These are phyloP conservation scores for Atethmia centrago DNA, from an alignment of 2,888 invertebrate genomes.

Conservation along the genomic window DNA sequence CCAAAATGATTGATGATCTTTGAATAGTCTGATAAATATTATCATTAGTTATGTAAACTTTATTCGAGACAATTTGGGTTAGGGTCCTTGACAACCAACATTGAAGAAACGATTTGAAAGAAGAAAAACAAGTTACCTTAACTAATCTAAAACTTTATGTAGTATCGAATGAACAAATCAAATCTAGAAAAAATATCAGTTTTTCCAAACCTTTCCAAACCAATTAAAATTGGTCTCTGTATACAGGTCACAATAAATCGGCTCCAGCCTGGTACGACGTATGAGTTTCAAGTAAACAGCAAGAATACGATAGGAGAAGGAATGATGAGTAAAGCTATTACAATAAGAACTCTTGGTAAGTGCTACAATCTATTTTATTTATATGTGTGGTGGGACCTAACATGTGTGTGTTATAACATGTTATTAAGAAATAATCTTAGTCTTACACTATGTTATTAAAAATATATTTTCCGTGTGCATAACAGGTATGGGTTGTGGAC, in stretches of 20 bases:
- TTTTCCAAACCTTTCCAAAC: too few species aligned
- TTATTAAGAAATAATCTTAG: background rate
- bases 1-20: constrained; percentile 32
- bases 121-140: background rate
- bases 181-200: too few species aligned
- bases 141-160: too few species aligned
- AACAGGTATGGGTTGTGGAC: constrained; percentile 41
- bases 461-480: constrained; percentile 7
- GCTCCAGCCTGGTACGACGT: constrained; percentile 96
- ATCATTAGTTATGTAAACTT: constrained; percentile 17
- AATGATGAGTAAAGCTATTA: constrained; percentile 98
- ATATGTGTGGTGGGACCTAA: constrained; percentile 45
- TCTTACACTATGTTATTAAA: background rate
- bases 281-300: constrained; percentile 99
- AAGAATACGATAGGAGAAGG: constrained; percentile 98
- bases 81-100: background rate
- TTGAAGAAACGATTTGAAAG: background rate
- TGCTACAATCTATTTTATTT: constrained; percentile 43
- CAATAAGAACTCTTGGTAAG: constrained; percentile 96
- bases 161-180: too few species aligned
- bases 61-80: constrained; percentile 16
- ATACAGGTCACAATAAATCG: constrained; percentile 95
- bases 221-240: background rate
- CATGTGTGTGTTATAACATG: constrained; percentile 29
- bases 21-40: constrained; percentile 19